Evolutionary conservation across 2,888 invertebrate genomes (phyloP).

Genomic region (Helleia helle): DNA sequence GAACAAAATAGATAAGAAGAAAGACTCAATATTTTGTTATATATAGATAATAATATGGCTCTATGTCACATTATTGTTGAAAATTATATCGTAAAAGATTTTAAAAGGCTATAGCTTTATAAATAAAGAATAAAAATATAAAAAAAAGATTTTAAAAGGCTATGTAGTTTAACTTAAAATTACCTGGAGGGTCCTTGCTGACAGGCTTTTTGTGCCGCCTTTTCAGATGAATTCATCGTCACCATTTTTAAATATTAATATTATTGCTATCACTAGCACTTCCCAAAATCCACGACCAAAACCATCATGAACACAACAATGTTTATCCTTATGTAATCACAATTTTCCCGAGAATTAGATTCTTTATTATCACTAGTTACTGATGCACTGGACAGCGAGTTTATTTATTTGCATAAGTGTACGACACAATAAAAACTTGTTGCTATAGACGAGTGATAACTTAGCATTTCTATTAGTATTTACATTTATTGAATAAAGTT

Average conservation of each 20-base stretch:
- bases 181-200: constrained; percentile 68
- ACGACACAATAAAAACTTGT: constrained; percentile 2
- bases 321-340: neutral
- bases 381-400: neutral
- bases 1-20: no score
- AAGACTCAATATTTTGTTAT: no score
- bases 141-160: neutral
- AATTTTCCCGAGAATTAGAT: neutral
- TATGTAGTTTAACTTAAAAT: constrained; percentile 41
- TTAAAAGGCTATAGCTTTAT: neutral
- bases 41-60: no score
- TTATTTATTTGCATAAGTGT: neutral
- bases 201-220: constrained; percentile 71
- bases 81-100: no score
- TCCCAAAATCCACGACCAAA: neutral
- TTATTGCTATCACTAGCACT: constrained; percentile 11
- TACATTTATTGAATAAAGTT: neutral
- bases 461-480: neutral
- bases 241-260: constrained; percentile 49
- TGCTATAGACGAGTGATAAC: neutral
- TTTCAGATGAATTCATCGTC: constrained; percentile 69
- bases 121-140: neutral
- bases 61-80: no score
- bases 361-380: neutral
- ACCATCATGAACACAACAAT: neutral